Evolutionary conservation across 2,113 vertebrate species (phyloP).

Genomic region (Connochaetes taurinus): DNA sequence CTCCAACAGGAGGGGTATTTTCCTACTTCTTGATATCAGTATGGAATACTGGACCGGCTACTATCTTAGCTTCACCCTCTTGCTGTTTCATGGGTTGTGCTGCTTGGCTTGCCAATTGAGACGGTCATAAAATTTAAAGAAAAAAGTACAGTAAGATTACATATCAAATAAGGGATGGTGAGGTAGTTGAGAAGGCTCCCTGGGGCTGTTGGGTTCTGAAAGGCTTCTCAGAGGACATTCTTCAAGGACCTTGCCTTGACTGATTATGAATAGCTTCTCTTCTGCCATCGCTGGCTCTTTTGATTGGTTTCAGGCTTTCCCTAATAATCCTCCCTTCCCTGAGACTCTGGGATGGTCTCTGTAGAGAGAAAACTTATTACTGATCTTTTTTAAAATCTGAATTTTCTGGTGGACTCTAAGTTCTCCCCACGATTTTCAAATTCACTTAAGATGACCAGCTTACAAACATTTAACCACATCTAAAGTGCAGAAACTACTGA

Average conservation of each 20-base stretch:
- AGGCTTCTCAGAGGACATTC: background rate
- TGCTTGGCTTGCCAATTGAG: background rate
- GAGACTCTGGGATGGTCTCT: background rate
- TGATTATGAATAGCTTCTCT: background rate
- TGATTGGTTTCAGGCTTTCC: background rate
- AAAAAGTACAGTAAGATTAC: background rate
- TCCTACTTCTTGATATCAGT: background rate
- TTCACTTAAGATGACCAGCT: background rate
- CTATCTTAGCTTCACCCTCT: background rate
- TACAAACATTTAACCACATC: background rate
- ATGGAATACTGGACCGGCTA: fast-evolving
- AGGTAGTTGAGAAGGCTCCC: background rate
- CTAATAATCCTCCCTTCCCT: background rate
- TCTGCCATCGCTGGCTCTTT: background rate
- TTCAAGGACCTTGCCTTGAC: background rate
- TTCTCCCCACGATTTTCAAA: background rate
- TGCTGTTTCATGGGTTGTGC: background rate
- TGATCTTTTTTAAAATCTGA: background rate
- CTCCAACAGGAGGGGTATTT: background rate
- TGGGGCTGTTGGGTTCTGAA: background rate
- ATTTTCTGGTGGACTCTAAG: background rate
- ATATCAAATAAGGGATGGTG: background rate
- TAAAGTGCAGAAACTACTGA: background rate
- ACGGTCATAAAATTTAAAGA: background rate
- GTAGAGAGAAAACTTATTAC: background rate